Evolutionary conservation across 2,888 invertebrate genomes (phyloP), one percentile per base, ranked within the genome.

Genomic region (Epiblema foenella): DNA sequence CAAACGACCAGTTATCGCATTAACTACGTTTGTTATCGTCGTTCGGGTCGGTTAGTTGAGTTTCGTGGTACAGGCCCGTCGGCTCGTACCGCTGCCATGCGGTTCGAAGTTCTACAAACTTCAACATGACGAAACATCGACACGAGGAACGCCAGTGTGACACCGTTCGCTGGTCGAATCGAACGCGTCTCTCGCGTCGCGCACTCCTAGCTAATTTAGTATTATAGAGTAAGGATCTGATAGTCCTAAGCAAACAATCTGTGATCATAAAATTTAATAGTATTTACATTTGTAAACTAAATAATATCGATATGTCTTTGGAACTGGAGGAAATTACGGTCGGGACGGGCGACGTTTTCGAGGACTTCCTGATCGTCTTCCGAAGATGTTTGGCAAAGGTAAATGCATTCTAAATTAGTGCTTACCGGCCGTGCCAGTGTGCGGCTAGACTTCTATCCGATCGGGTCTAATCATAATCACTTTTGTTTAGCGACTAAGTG

Each of bases 371-470:
- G 81, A 88, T 95, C 80, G 94, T 96, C 83, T 95, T 96, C 84
- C 95, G 95, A 77, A 95, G 96, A 80, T 94, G 96, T 83, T 94
- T 96, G 89, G 94, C 94, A 89, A 95, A 95, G 96, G 96, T 96
- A 95, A 93, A 87, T 90, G 88, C 79, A 89, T 83, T 90, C 89
- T 88, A 89, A 88, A 89, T 89, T 89, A 80, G 86, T 83, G 79
- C 84, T 85, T 84, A 81, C 81, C 78, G 77, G 75, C 54, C 68
- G 80, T 76, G 86, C 78, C 83, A 88, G 82, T 82, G 72, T 75
- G 75, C 78, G 77, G 78, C 77, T 76, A 70, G 77, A 76, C 77
- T 77, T 76, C 77, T 77, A 60, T 74, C 73, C 74, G 76, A 76
- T 77, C 77, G 79, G 74, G 76, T 76, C 74, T 75, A 75, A 65